Percentiles rank a stretch among this genome's conserved stretches.
Evolutionary conservation across 2,113 vertebrate species (phyloP).

Genomic region (Lipophrys pholis): DNA sequence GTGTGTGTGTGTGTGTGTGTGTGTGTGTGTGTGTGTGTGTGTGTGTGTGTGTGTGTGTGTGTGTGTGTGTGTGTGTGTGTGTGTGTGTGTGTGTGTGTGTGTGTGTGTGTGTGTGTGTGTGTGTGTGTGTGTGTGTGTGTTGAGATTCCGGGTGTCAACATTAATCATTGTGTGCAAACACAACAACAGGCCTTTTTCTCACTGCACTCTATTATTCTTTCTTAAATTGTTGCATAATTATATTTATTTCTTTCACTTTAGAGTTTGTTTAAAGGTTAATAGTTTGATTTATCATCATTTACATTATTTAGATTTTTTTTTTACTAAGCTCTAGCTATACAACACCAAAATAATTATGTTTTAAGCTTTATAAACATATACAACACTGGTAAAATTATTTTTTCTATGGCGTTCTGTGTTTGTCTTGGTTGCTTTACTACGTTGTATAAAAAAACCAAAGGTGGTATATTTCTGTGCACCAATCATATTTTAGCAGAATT

Average conservation of each 20-base stretch:
- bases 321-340: too few species aligned
- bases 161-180: slow-evolving; percentile 14
- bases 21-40: slow-evolving; percentile 2
- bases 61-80: slow-evolving; percentile 58
- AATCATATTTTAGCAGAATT: neutral
- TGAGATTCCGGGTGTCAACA: neutral
- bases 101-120: neutral
- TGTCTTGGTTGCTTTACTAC: neutral
- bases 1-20: slow-evolving; percentile 56
- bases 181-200: neutral
- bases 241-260: too few species aligned
- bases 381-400: neutral
- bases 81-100: slow-evolving; percentile 2
- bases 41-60: slow-evolving; percentile 3
- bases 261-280: too few species aligned
- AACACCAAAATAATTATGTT: too few species aligned
- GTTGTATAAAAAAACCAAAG: neutral
- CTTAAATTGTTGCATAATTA: neutral
- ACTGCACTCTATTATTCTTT: neutral
- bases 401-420: neutral
- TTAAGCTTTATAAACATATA: too few species aligned
- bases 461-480: neutral
- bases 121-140: slow-evolving; percentile 56
- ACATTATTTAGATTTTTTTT: too few species aligned
- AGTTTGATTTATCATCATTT: too few species aligned